These are phyloP conservation scores for Agrilus mali DNA, from an alignment of 2,888 invertebrate genomes.

Conservation along the genomic window DNA sequence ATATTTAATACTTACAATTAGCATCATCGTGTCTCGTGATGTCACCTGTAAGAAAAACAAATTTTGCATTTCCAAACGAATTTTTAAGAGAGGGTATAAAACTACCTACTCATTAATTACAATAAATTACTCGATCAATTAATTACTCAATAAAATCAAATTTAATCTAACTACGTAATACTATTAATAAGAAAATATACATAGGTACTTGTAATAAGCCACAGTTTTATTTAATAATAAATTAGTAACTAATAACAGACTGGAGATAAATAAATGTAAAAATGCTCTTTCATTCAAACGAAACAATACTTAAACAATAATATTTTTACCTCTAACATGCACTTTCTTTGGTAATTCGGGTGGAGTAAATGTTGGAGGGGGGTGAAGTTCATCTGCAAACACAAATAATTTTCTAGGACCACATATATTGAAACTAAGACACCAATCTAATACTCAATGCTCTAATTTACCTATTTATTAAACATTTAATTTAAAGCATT, in stretches of 20 bases:
- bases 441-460: background rate
- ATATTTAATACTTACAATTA: conserved; percentile 49
- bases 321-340: conserved; percentile 78
- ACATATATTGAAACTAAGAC: too few species aligned
- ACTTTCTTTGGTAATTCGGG: conserved; percentile 98
- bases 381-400: conserved; percentile 88
- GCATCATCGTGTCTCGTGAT: conserved; percentile 62
- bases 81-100: background rate
- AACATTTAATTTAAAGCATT: background rate
- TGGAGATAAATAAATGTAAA: too few species aligned
- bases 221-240: background rate
- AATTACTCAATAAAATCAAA: too few species aligned
- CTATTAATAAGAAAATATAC: too few species aligned
- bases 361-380: conserved; percentile 96
- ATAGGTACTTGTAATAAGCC: background rate
- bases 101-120: too few species aligned
- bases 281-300: background rate
- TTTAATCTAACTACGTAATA: too few species aligned
- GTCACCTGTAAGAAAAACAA: conserved; percentile 50
- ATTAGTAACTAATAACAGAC: background rate
- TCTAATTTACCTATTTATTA: conserved; percentile 1
- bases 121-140: too few species aligned
- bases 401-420: too few species aligned
- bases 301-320: too few species aligned
- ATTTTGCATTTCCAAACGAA: conserved; percentile 3